Evolutionary conservation across 2,113 vertebrate genomes (phyloP), one percentile per base, ranked within the genome.

Genomic region (Globicephala melas): DNA sequence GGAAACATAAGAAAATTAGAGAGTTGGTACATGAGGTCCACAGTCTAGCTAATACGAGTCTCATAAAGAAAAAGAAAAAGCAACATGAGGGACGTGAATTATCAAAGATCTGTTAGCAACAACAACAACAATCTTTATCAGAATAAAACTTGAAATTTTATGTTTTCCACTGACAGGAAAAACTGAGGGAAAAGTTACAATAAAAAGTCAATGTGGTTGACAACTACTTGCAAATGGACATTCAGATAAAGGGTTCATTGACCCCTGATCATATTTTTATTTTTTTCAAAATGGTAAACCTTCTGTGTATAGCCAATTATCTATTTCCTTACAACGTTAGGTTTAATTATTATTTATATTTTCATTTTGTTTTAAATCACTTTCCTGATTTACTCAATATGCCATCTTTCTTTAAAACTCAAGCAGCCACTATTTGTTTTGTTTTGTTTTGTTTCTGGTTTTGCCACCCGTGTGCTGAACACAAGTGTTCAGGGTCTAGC

Each of bases 331-430:
- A 38, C 36, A 90, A 44, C 83, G 58, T 68, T 87, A 79, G 26
- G 44, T 55, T 68, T 97, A 91, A 73, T 89, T 87, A 93, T 74
- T 95, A 94, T 83, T 97, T 96, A 87, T 67, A 67, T 36, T 79
- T 95, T 81, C 8, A 63, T 47, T 87, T 94, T 38, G 12, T 67
- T 94, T 95, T 74, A 89, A 91, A 65, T 89, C 36, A 47, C 86
- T 81, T 94, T 96, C 89, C 81, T 71, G 77, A 88, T 91, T 97
- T 90, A 67, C 68, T 63, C 92, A 95, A 88, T 9, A 53, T 41
- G 23, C 50, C 44, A 44, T 68, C 89, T 79, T 77, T 93, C 2
- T 58, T 92, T 73, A 80, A 95, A 95, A 50, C 53, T 60, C 70
- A 28, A 67, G 12, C 36, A 71, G 25, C 28, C 50, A 0, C 8